Evolutionary conservation across 1,140 invertebrate species (phyloP), one percentile per base, ranked within the genome.

Genomic region (Lineus longissimus): DNA sequence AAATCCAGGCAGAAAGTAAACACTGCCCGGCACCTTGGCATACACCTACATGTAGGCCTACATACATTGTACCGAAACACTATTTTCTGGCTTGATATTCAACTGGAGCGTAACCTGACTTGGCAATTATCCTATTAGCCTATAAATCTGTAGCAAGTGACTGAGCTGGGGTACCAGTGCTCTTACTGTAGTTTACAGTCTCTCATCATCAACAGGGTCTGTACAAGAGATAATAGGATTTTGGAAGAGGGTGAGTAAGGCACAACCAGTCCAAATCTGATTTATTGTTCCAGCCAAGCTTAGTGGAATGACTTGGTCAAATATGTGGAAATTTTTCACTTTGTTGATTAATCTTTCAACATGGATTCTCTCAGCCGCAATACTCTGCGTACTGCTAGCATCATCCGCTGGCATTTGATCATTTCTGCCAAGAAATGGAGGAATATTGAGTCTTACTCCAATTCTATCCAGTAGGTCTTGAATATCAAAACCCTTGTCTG

Each of bases 191-290:
- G n/a, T n/a, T n/a, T n/a, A n/a, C n/a, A n/a, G n/a, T n/a, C n/a
- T n/a, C n/a, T n/a, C n/a, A n/a, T n/a, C n/a, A n/a, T n/a, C n/a
- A n/a, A n/a, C n/a, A n/a, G n/a, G n/a, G n/a, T n/a, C n/a, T n/a
- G n/a, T n/a, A n/a, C n/a, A n/a, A 43, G 47, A 59, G n/a, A 59
- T 22, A 15, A 59, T 59, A 13, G 2, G 58, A 13, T 27, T 59
- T 59, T 68, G 66, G 31, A 62, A 68, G 1, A 65, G 23, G 23
- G 66, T 68, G 17, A 68, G 31, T 13, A 58, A 31, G 45, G 64
- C 56, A 66, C 67, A 69, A 7, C 62, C 64, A 40, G 41, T 57
- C 63, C 63, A 69, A 40, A 66, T 69, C 27, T 66, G 59, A 40
- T 63, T 63, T 2, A 66, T 61, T 11, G 55, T 11, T 31, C 55